These are phyloP conservation scores for Agonopterix heracliana DNA, from an alignment of 2,888 invertebrate genomes.

Conservation along the genomic window DNA sequence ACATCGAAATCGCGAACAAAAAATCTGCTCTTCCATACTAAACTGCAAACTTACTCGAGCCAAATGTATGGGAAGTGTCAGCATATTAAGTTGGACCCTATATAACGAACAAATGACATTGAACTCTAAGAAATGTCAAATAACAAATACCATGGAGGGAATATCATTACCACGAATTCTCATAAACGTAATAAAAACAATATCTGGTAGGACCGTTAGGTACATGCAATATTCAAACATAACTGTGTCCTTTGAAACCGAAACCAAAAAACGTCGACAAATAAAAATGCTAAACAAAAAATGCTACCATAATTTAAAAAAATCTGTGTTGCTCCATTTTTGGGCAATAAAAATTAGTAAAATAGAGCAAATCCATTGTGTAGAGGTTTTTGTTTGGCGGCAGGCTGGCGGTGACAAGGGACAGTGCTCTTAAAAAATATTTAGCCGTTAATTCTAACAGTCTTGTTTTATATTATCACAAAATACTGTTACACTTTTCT, in stretches of 20 bases:
- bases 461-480: conserved; percentile 18
- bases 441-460: conserved; percentile 57
- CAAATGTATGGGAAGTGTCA: no score
- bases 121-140: no score
- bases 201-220: not conserved
- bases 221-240: not conserved
- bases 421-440: conserved; percentile 28
- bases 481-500: conserved; percentile 8
- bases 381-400: conserved; percentile 22
- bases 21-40: no score
- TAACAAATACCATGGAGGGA: no score
- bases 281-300: conserved; percentile 13
- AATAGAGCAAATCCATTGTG: conserved; percentile 53
- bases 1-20: no score
- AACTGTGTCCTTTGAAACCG: not conserved
- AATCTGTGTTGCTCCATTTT: conserved; percentile 39
- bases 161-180: no score
- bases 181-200: no score
- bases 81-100: no score
- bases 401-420: conserved; percentile 19
- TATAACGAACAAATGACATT: no score
- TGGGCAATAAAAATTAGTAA: conserved; percentile 45
- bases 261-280: not conserved
- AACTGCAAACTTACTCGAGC: no score
- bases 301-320: conserved; percentile 21